Conservation (phyloP, 2,113 vertebrate genomes). For the Sporophila hypoxantha region DNA sequence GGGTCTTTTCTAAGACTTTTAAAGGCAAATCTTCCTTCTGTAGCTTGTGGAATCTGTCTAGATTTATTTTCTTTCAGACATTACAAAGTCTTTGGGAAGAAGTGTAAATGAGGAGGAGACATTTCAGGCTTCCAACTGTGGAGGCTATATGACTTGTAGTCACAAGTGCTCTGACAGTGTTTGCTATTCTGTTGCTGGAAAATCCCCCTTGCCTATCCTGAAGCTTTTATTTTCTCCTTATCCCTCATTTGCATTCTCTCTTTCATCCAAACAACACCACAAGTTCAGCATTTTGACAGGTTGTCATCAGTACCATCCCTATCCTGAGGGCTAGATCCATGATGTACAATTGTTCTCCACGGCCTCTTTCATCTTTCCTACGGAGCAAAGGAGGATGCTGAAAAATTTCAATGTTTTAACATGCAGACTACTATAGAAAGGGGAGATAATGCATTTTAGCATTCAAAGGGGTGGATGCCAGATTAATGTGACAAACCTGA, state of each 20-base stretch:
- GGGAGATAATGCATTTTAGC: not conserved
- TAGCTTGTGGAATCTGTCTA: not conserved
- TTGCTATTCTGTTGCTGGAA: not conserved
- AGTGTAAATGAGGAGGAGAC: not conserved
- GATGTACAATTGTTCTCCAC: not conserved
- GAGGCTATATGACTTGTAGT: not conserved
- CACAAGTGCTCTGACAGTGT: not conserved
- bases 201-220: not conserved
- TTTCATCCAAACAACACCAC: slow-evolving; percentile 20
- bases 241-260: slow-evolving; percentile 43
- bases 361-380: slow-evolving; percentile 26
- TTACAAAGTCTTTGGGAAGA: not conserved
- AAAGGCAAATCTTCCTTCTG: not conserved
- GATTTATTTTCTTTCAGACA: not conserved
- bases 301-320: slow-evolving; percentile 22
- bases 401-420: not conserved
- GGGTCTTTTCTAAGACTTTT: not conserved
- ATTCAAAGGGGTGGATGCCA: not conserved
- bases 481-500: slow-evolving; percentile 6
- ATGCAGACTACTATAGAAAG: not conserved
- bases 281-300: slow-evolving; percentile 17
- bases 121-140: not conserved
- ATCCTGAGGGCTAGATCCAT: slow-evolving; percentile 22
- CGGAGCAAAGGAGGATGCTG: not conserved
- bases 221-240: slow-evolving; percentile 22